Evolutionary conservation across 2,113 vertebrate species (phyloP), one percentile per base, ranked within the genome.

Genomic region (Gnathonemus longibarbis): DNA sequence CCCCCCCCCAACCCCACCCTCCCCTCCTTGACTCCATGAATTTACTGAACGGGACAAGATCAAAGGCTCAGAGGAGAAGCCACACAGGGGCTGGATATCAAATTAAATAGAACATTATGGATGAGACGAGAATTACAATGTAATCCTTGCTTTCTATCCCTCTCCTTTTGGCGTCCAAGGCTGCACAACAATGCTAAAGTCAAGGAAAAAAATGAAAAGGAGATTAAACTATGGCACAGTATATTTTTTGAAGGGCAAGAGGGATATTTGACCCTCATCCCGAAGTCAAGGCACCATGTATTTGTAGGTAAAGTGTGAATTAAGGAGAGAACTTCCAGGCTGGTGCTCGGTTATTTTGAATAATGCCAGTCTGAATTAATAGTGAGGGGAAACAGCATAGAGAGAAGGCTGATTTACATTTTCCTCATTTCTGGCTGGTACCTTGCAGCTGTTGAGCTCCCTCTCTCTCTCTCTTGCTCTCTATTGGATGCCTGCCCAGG

Each of bases 51-150:
- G 7, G 77, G 80, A 62, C 35, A 39, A 89, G 89, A 89, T 89
- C 80, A 89, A 89, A 85, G 80, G 80, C 89, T 89, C 53, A 35
- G 52, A 84, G 52, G 21, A 24, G 80, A 89, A 62, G 24, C 21
- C 39, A 13, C 39, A 53, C 53, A 48, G 89, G 52, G 52, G 56
- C 77, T 85, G 77, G 77, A 48, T 89, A 89, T 89, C 80, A 85
- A 89, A 84, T 89, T 89, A 89, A 85, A 84, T 62, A 58, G 50
- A 89, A 62, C 80, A 53, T 85, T 45, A 88, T 31, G 50, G 77
- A 58, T 58, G 77, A 89, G 89, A 89, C 24, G 49, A 56, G 89
- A 89, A 89, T 89, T 58, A 58, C 89, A 89, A 89, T 89, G 80
- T 89, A 84, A 89, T 84, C 80, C 39, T 62, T 8, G 62, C 77